Conservation (phyloP, 2,113 vertebrate species). For the Pelecanoides urinatrix region DNA sequence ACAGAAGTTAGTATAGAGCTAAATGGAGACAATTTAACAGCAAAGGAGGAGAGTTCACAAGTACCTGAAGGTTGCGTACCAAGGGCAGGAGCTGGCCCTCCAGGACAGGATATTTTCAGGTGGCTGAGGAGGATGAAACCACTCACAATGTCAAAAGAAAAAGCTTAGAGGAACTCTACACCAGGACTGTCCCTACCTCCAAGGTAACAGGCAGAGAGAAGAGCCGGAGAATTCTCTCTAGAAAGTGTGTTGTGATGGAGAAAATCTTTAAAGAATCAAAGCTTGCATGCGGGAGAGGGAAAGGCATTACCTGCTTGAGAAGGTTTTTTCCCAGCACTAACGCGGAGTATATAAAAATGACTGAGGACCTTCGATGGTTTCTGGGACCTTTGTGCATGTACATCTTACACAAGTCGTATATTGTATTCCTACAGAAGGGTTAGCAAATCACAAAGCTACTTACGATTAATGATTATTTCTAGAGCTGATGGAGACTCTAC, state of each 20-base stretch:
- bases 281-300: not conserved
- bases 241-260: not conserved
- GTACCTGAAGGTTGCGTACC: rapidly evolving
- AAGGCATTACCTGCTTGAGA: not conserved
- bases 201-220: not conserved
- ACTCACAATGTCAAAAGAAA: not conserved
- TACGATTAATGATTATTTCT: not conserved
- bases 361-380: not conserved
- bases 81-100: not conserved
- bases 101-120: not conserved
- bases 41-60: not conserved
- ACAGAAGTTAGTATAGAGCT: not conserved
- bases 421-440: not conserved
- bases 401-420: too few species aligned
- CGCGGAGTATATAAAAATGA: not conserved
- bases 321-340: not conserved
- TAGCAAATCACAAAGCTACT: not conserved
- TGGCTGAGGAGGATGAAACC: not conserved
- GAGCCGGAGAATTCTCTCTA: not conserved
- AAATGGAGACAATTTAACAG: not conserved
- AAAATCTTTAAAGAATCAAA: not conserved
- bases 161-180: not conserved
- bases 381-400: not conserved
- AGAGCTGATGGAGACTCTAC: not conserved
- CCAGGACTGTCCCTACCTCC: not conserved